Conservation (phyloP, 2,797 vertebrate species). For the Ctenochaetus hawaiiensis region DNA sequence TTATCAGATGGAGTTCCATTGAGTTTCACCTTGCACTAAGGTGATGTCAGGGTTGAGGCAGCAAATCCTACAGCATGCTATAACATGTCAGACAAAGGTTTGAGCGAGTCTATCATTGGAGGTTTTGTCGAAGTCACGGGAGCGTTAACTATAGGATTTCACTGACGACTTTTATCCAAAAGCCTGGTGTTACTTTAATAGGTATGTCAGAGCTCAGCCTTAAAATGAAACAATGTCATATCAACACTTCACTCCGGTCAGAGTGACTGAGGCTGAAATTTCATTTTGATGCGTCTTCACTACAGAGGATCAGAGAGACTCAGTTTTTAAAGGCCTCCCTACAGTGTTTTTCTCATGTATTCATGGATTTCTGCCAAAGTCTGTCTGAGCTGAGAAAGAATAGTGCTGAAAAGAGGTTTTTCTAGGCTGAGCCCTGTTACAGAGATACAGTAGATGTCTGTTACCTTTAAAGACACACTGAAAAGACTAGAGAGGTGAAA, state of each 20-base stretch:
- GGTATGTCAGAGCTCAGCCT: neutral
- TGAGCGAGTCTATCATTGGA: neutral
- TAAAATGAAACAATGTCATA: conserved; percentile 29
- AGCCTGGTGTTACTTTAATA: conserved; percentile 5
- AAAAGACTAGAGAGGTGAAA: conserved; percentile 41
- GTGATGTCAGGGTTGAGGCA: conserved; percentile 28
- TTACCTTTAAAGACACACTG: conserved; percentile 27
- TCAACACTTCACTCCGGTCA: conserved; percentile 20
- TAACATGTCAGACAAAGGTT: conserved; percentile 12
- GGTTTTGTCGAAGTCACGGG: conserved; percentile 9
- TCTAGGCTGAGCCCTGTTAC: conserved; percentile 30
- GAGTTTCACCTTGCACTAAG: conserved; percentile 39
- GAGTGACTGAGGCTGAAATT: conserved; percentile 28
- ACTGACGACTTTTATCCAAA: conserved; percentile 12
- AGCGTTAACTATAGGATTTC: neutral
- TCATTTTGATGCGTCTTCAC: conserved; percentile 37
- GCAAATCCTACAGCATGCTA: conserved; percentile 16
- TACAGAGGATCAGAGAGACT: conserved; percentile 39
- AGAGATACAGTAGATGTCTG: conserved; percentile 27
- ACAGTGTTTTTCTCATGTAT: conserved; percentile 30
- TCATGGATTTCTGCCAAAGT: conserved; percentile 47
- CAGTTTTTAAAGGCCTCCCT: conserved; percentile 42
- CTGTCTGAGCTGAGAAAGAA: conserved; percentile 45
- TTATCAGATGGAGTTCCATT: conserved; percentile 66
- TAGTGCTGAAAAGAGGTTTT: conserved; percentile 38